Evolutionary conservation across 2,888 invertebrate genomes (phyloP).

Genomic region (Asteroscopus sphinx): DNA sequence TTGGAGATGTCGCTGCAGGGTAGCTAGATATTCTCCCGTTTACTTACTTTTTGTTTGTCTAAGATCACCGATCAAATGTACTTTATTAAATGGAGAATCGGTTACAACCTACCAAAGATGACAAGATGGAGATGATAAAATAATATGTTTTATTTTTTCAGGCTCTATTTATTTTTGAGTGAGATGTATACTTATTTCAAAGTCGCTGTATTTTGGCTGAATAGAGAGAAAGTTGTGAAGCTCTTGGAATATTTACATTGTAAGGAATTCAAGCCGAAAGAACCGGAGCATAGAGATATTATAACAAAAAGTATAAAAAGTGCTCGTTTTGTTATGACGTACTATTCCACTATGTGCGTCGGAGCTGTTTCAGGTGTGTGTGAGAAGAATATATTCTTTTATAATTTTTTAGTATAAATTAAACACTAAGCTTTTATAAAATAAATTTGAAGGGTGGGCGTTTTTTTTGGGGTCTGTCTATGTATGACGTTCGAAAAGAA

Average conservation of each 20-base stretch:
- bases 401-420: no score
- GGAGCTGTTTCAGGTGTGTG: slow-evolving; percentile 84
- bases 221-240: slow-evolving; percentile 78
- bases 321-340: slow-evolving; percentile 83
- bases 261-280: slow-evolving; percentile 80
- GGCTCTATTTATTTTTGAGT: slow-evolving; percentile 85
- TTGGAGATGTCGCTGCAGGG: slow-evolving; percentile 90
- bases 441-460: no score
- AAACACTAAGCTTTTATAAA: no score
- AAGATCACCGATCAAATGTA: slow-evolving; percentile 61
- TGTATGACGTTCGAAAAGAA: no score
- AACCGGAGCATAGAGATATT: slow-evolving; percentile 78
- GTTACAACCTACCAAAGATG: slow-evolving; percentile 28
- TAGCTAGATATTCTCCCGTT: slow-evolving; percentile 63
- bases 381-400: slow-evolving; percentile 7
- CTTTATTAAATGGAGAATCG: slow-evolving; percentile 55
- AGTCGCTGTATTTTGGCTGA: slow-evolving; percentile 83
- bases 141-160: slow-evolving; percentile 62
- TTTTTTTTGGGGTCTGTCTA: no score
- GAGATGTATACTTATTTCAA: slow-evolving; percentile 88
- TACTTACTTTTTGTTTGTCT: slow-evolving; percentile 59
- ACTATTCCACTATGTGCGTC: slow-evolving; percentile 84
- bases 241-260: slow-evolving; percentile 80
- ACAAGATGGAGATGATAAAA: slow-evolving; percentile 24
- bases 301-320: slow-evolving; percentile 78